Conservation (phyloP, 2,888 invertebrate species). For the Deilephila elpenor region DNA sequence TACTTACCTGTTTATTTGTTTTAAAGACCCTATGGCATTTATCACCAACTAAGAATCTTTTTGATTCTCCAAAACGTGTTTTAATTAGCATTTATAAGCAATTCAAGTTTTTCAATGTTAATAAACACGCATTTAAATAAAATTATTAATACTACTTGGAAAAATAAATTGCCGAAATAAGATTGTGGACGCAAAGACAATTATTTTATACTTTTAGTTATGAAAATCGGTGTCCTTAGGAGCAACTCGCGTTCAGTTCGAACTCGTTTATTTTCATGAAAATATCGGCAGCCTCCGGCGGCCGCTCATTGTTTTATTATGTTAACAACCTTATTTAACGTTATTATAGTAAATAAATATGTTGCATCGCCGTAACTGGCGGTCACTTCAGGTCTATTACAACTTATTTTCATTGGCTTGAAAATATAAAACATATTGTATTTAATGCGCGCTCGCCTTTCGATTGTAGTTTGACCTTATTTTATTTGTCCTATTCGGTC, state of each 20-base stretch:
- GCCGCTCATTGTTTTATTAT: constrained; percentile 19
- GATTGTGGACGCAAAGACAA: background rate
- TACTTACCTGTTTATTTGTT: background rate
- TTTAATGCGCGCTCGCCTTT: constrained; percentile 5
- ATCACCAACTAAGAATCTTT: background rate
- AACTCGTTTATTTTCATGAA: constrained; percentile 20
- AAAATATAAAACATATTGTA: background rate
- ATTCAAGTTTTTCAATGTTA: background rate
- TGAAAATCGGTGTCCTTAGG: background rate
- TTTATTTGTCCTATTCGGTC: constrained; percentile 22
- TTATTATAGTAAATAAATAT: constrained; percentile 26
- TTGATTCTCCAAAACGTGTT: background rate
- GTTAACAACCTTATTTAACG: constrained; percentile 26
- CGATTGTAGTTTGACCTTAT: constrained; percentile 23
- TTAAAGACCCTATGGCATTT: background rate
- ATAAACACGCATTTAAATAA: background rate
- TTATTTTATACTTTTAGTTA: background rate
- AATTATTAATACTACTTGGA: background rate
- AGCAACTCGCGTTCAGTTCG: background rate
- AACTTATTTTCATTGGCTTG: constrained; percentile 15
- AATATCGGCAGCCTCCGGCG: constrained; percentile 22
- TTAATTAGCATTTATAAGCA: background rate
- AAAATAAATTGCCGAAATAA: background rate
- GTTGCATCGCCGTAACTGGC: constrained; percentile 4
- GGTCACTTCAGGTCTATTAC: background rate